Percentiles rank a stretch among this genome's conserved stretches.
These are phyloP conservation scores for Acronicta leporina DNA, from an alignment of 2,888 invertebrate genomes.

Conservation along the genomic window DNA sequence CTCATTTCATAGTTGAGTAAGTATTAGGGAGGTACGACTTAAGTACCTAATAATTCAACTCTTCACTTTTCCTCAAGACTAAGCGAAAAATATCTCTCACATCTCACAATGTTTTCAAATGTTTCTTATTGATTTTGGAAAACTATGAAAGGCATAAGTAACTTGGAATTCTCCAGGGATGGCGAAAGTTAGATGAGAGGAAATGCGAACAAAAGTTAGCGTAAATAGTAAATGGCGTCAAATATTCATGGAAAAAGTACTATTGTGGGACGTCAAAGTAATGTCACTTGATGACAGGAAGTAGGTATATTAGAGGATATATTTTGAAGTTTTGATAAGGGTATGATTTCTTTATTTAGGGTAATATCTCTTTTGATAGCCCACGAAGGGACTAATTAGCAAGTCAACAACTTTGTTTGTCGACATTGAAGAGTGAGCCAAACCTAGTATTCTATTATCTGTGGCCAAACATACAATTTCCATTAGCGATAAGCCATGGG, in stretches of 20 bases:
- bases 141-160: slow-evolving; percentile 15
- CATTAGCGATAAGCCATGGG: slow-evolving; percentile 31
- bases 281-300: slow-evolving; percentile 18
- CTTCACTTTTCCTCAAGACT: slow-evolving; percentile 16
- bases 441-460: too few relatives aligned
- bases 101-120: slow-evolving; percentile 19
- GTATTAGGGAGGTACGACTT: neutral
- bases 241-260: slow-evolving; percentile 38
- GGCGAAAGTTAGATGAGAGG: slow-evolving; percentile 43
- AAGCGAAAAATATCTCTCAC: slow-evolving; percentile 10
- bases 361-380: neutral
- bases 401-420: neutral
- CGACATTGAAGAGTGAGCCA: neutral
- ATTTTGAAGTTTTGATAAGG: slow-evolving; percentile 2
- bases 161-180: slow-evolving; percentile 36
- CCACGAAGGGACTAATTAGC: neutral
- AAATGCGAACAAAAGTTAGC: slow-evolving; percentile 45
- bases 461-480: slow-evolving; percentile 20
- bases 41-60: slow-evolving; percentile 8
- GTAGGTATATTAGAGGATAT: neutral
- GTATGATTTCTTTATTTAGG: neutral
- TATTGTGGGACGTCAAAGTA: neutral
- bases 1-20: neutral
- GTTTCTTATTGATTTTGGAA: slow-evolving; percentile 42
- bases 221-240: slow-evolving; percentile 27